phyloP scores from a whole-genome alignment of 2,113 vertebrate species.

The Sorex araneus region DNA sequence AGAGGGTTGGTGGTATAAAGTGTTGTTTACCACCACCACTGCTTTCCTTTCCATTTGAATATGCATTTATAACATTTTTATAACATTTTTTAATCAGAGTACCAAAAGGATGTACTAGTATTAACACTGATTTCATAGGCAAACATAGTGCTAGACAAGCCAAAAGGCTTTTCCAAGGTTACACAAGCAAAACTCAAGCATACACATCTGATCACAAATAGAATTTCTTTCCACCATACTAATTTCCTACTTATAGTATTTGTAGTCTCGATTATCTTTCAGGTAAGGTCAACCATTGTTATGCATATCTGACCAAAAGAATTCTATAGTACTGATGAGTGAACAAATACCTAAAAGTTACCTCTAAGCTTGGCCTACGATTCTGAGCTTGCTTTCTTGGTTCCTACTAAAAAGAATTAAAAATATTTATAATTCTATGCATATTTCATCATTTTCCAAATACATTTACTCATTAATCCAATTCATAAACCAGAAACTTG shows the following conservation, averaged over 20 bases:
- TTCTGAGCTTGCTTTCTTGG: background rate
- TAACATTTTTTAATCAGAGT: background rate
- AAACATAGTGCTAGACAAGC: background rate
- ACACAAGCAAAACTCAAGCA: background rate
- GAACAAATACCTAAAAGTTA: background rate
- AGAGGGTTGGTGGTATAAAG: too few relatives aligned
- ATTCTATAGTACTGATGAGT: background rate
- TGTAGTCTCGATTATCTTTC: constrained; percentile 8
- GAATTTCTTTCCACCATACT: background rate
- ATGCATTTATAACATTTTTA: background rate
- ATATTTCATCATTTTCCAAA: constrained; percentile 50
- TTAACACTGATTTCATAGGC: constrained; percentile 13
- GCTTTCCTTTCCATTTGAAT: background rate
- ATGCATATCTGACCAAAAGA: background rate
- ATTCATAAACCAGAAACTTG: background rate
- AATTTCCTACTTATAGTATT: background rate
- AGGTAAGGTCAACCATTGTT: constrained; percentile 14
- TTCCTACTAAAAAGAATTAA: background rate
- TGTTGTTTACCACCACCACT: background rate
- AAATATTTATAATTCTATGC: constrained; percentile 26
- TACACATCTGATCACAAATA: background rate
- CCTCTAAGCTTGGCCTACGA: background rate
- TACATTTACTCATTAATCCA: background rate
- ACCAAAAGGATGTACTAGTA: background rate
- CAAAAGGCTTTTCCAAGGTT: background rate